Conservation (phyloP, 2,113 vertebrate genomes). For the Brachypodius melanocephalos region DNA sequence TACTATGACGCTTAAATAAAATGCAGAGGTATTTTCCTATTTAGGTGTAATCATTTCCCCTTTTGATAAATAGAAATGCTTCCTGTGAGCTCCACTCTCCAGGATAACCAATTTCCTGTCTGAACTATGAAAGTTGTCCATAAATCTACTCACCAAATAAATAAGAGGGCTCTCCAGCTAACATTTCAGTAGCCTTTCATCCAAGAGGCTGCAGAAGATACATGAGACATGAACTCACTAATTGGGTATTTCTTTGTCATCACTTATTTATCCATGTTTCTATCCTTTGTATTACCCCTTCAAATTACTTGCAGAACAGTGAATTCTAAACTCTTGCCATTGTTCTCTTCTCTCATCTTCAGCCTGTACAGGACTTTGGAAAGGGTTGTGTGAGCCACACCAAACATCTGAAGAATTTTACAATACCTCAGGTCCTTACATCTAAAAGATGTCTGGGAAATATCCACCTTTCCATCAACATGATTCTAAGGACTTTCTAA, state of each 20-base stretch:
- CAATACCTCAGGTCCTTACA: neutral
- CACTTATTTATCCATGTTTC: neutral
- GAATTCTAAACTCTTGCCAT: neutral
- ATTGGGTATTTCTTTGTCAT: neutral
- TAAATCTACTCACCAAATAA: neutral
- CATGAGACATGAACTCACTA: accelerated
- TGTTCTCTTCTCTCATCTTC: neutral
- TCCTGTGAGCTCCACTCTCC: neutral
- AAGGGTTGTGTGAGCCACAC: neutral
- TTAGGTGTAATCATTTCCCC: neutral
- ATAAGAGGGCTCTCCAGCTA: neutral
- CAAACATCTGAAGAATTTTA: neutral
- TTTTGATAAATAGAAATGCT: neutral
- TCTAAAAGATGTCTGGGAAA: neutral
- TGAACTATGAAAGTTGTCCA: neutral
- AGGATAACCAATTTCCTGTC: neutral
- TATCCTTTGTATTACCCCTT: neutral
- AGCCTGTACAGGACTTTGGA: neutral
- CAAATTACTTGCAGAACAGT: neutral
- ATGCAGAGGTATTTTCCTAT: neutral
- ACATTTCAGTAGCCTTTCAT: neutral
- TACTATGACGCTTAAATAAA: neutral
- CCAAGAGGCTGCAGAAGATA: neutral
- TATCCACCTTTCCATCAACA: neutral
- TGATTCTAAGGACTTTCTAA: neutral